These are phyloP conservation scores for Limonius californicus DNA, from an alignment of 1,140 invertebrate species.

Conservation along the genomic window DNA sequence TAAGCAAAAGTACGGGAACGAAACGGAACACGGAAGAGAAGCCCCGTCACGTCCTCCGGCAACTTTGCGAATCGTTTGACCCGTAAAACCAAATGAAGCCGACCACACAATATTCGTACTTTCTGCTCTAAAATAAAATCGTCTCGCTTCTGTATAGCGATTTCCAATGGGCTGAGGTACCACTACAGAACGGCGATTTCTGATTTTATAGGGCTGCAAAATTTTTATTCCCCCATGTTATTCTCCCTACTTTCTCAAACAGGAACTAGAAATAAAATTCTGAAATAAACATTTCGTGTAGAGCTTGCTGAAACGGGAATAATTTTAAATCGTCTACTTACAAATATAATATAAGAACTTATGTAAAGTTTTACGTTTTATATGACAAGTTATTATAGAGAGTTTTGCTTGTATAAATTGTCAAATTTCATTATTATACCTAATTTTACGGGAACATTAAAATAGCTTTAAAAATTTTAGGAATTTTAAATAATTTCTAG, in stretches of 20 bases:
- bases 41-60: neutral
- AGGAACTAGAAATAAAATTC: neutral
- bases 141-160: neutral
- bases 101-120: constrained; percentile 5
- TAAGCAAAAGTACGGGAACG: neutral
- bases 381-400: too few species aligned
- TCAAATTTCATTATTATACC: too few species aligned
- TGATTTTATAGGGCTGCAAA: constrained; percentile 9
- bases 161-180: neutral
- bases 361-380: too few species aligned
- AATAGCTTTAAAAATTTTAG: too few species aligned
- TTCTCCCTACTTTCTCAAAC: neutral
- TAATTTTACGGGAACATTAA: too few species aligned
- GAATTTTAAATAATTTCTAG: too few species aligned
- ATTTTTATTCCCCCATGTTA: neutral
- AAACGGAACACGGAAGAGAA: neutral
- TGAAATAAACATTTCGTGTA: too few species aligned
- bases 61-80: neutral
- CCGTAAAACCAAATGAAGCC: constrained; percentile 9
- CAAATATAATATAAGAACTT: too few species aligned
- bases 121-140: constrained; percentile 3
- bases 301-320: too few species aligned
- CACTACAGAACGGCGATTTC: neutral
- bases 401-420: too few species aligned
- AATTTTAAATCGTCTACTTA: too few species aligned